Percentiles rank a stretch among this genome's conserved stretches.
These are phyloP conservation scores for Sarcophaga peregrina DNA, from an alignment of 1,140 invertebrate species.

Conservation along the genomic window DNA sequence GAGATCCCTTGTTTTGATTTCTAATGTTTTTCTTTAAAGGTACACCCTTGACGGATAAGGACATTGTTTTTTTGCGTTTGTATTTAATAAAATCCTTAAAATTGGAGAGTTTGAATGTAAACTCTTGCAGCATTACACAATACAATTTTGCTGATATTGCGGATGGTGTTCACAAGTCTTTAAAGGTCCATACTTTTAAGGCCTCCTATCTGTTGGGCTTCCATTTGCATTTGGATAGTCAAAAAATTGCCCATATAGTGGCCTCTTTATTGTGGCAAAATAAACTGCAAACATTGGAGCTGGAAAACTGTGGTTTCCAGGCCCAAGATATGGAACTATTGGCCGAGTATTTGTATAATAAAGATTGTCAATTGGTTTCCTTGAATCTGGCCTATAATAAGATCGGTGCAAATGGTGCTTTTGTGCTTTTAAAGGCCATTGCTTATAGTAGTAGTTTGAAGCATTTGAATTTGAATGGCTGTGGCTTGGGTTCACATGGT, in stretches of 20 bases:
- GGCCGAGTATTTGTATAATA: constrained; percentile 50
- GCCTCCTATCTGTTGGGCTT: constrained; percentile 51
- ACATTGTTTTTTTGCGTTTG: constrained; percentile 46
- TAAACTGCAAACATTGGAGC: constrained; percentile 48
- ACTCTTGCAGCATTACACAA: constrained; percentile 53
- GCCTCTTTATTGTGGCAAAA: constrained; percentile 57
- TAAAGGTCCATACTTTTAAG: constrained; percentile 45
- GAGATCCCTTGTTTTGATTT: neutral
- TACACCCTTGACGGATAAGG: constrained; percentile 46
- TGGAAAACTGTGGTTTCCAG: constrained; percentile 54
- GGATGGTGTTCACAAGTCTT: constrained; percentile 57
- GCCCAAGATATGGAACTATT: constrained; percentile 57
- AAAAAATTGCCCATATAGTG: constrained; percentile 54
- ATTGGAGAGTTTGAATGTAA: constrained; percentile 51
- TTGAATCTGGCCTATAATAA: constrained; percentile 52
- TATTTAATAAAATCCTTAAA: constrained; percentile 51
- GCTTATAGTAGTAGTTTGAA: constrained; percentile 44
- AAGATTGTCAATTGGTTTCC: constrained; percentile 41
- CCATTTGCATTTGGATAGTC: constrained; percentile 51
- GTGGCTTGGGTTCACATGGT: constrained; percentile 55
- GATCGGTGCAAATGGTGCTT: constrained; percentile 53
- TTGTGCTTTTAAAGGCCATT: constrained; percentile 52
- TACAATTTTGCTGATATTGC: constrained; percentile 57
- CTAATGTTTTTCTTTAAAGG: constrained; percentile 24
- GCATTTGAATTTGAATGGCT: constrained; percentile 53